Conservation (phyloP, 2,888 invertebrate species). For the Euzophera pinguis region DNA sequence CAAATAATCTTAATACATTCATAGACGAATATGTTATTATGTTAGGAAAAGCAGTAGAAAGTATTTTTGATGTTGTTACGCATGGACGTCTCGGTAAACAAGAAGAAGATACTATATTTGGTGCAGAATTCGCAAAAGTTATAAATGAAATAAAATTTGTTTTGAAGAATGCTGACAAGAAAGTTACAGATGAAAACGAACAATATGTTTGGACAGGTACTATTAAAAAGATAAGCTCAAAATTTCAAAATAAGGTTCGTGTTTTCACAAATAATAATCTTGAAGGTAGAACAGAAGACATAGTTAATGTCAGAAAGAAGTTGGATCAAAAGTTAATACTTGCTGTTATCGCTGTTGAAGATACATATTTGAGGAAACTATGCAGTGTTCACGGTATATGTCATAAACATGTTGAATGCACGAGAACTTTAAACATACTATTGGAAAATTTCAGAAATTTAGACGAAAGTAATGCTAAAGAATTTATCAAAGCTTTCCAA, state of each 20-base stretch:
- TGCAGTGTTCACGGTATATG: slow-evolving; percentile 48
- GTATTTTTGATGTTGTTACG: slow-evolving; percentile 35
- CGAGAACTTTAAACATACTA: slow-evolving; percentile 38
- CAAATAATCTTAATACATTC: slow-evolving; percentile 30
- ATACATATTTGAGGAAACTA: slow-evolving; percentile 39
- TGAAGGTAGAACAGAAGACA: slow-evolving; percentile 26
- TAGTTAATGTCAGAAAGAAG: slow-evolving; percentile 29
- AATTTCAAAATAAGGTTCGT: slow-evolving; percentile 42
- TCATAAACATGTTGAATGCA: slow-evolving; percentile 36
- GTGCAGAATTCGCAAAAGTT: slow-evolving; percentile 33
- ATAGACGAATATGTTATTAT: slow-evolving; percentile 47
- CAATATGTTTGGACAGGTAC: slow-evolving; percentile 41
- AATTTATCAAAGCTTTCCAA: slow-evolving; percentile 28
- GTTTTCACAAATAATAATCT: slow-evolving; percentile 32
- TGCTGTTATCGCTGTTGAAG: slow-evolving; percentile 41
- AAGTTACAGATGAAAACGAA: slow-evolving; percentile 30
- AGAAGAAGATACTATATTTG: slow-evolving; percentile 25
- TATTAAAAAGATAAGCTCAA: slow-evolving; percentile 49
- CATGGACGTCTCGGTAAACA: slow-evolving; percentile 20
- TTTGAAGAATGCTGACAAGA: slow-evolving; percentile 32
- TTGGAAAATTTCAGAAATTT: slow-evolving; percentile 33
- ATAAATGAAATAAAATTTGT: slow-evolving; percentile 37
- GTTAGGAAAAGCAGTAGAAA: slow-evolving; percentile 38
- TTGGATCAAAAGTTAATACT: slow-evolving; percentile 41
- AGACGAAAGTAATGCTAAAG: slow-evolving; percentile 33